These are phyloP conservation scores for Encarsia formosa DNA, from an alignment of 2,888 invertebrate species.

Conservation along the genomic window DNA sequence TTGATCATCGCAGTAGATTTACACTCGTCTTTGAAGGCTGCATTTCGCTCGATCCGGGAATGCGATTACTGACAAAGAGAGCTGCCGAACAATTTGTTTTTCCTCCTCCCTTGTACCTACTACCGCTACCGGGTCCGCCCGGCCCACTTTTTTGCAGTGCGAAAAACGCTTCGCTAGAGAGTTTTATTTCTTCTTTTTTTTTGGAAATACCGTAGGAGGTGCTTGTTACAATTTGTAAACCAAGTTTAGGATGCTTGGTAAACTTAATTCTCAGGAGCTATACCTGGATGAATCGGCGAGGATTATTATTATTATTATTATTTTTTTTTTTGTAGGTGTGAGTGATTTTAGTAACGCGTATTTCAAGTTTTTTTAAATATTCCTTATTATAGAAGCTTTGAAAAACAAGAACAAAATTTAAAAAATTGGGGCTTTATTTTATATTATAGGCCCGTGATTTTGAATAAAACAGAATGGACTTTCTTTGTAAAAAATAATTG, in stretches of 20 bases:
- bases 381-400: too few relatives aligned
- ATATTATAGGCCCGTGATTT: not conserved
- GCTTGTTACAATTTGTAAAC: too few relatives aligned
- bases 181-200: constrained; percentile 20
- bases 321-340: too few relatives aligned
- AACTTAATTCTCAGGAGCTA: too few relatives aligned
- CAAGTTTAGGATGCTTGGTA: too few relatives aligned
- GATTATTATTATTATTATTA: not conserved
- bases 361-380: too few relatives aligned
- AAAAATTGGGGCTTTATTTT: too few relatives aligned
- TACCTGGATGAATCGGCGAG: not conserved
- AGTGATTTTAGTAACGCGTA: too few relatives aligned
- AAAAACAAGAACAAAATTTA: too few relatives aligned
- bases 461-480: too few relatives aligned
- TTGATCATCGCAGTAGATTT: constrained; percentile 40
- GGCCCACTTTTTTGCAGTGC: not conserved
- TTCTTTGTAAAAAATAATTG: too few relatives aligned
- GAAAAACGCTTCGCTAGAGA: constrained; percentile 13
- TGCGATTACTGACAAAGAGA: constrained; percentile 30
- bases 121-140: not conserved
- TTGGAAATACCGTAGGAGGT: too few relatives aligned
- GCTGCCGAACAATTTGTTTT: constrained; percentile 22
- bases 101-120: not conserved
- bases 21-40: constrained; percentile 10
- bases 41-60: constrained; percentile 6